Evolutionary conservation across 2,888 invertebrate genomes (phyloP), one percentile per base, ranked within the genome.

Genomic region (Dioctria linearis): DNA sequence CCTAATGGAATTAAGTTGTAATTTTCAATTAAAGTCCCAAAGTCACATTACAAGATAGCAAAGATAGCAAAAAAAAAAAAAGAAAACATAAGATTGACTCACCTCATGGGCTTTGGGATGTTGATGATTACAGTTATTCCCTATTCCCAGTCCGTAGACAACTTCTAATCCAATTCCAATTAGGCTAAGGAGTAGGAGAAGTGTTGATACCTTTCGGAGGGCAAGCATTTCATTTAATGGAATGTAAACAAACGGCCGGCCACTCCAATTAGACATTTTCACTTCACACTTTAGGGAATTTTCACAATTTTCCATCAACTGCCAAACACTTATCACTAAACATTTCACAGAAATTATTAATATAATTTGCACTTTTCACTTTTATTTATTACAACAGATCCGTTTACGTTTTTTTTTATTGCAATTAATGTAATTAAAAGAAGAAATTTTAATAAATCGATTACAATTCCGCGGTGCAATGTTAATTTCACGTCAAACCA

Each of bases 31-130:
- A 25, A 25, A 25, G 25, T 2, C 25, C 25, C 25, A 25, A 25
- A 25, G 25, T 25, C 25, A 25, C 25, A 25, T 25, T 25, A 25
- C 25, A 25, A 25, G 25, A 25, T 25, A n/a, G n/a, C n/a, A 25
- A 25, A 25, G 25, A 0, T 25, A 25, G 4, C 49, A 25, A 25
- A 2, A 25, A 1, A 25, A 25, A 25, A 25, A 25, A 25, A 25
- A 25, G 2, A 25, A 25, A 25, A 25, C 25, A 25, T 0, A 25
- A 25, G 25, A 25, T 25, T 25, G 25, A 85, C 86, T 86, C 86
- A 94, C 94, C 91, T 94, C 93, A 86, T 93, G 91, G 80, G 91
- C 91, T 85, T 91, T 92, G 3, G 93, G 93, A 87, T 93, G 93
- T 82, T 91, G 90, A 85, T 94, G 94, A 73, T 90, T 91, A 87